Evolutionary conservation across 2,888 invertebrate genomes (phyloP).

Genomic region (Clitarchus hookeri): DNA sequence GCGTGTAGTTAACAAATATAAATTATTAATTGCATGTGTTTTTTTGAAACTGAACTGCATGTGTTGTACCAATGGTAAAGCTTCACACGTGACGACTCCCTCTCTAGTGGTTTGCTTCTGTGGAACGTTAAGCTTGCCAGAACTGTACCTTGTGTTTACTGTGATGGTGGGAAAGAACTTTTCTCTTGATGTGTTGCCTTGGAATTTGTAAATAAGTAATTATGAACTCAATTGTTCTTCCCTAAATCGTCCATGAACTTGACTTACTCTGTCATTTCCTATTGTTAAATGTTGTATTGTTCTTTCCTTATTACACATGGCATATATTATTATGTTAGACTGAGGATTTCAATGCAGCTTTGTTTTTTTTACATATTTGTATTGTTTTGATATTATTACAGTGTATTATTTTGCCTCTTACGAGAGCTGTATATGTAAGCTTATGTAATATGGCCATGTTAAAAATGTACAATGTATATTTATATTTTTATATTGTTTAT

Average conservation of each 20-base stretch:
- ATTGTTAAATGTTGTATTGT: slow-evolving; percentile 8
- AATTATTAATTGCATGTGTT: background rate
- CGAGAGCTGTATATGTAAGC: background rate
- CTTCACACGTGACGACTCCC: background rate
- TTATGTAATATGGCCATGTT: background rate
- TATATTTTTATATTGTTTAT: slow-evolving; percentile 10
- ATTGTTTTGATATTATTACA: background rate
- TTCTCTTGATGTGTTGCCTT: background rate
- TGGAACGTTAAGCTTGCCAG: background rate
- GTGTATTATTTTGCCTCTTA: background rate
- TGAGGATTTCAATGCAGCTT: slow-evolving; percentile 14
- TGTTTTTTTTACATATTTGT: background rate
- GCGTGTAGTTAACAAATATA: background rate
- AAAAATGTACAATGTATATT: slow-evolving; percentile 7
- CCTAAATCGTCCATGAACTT: background rate
- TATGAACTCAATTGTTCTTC: background rate
- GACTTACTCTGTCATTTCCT: background rate
- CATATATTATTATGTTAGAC: background rate
- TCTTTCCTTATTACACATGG: background rate
- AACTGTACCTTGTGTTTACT: background rate
- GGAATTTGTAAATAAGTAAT: background rate
- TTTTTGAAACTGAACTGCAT: background rate
- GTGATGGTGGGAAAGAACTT: background rate
- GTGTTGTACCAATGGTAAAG: background rate
- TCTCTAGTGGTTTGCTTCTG: background rate